Conservation (phyloP, 2,797 vertebrate genomes). For the Acrocephalus scirpaceus region DNA sequence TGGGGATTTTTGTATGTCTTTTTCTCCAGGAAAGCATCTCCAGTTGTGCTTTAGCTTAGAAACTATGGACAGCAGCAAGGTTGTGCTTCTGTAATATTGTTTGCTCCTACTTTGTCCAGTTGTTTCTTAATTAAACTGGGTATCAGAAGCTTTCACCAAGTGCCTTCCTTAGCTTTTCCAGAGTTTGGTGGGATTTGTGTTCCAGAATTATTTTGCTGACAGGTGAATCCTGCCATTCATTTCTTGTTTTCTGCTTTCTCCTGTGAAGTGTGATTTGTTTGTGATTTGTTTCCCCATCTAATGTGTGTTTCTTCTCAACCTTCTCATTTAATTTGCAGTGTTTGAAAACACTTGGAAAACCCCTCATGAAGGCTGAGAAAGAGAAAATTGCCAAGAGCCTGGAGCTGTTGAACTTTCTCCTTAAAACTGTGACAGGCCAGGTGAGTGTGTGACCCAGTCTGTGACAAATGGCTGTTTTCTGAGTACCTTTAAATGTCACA, state of each 20-base stretch:
- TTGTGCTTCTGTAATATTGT: neutral
- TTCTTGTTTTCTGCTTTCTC: neutral
- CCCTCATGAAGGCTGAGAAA: conserved; percentile 78
- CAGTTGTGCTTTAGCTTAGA: neutral
- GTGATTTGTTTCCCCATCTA: neutral
- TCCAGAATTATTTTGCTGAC: neutral
- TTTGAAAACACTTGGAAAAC: conserved; percentile 44
- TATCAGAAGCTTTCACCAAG: neutral
- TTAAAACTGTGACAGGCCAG: conserved; percentile 78
- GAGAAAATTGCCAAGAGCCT: conserved; percentile 83
- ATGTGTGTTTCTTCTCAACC: neutral
- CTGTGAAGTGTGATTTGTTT: neutral
- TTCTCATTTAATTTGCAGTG: conserved; percentile 54
- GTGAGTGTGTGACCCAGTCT: conserved; percentile 59
- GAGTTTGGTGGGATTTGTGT: neutral
- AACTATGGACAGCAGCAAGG: neutral
- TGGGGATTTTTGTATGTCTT: neutral
- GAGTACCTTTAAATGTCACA: neutral
- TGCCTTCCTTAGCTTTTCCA: neutral
- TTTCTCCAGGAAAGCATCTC: neutral
- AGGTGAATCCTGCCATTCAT: neutral
- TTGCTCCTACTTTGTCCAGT: neutral
- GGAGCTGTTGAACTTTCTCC: conserved; percentile 82
- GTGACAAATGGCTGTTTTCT: neutral
- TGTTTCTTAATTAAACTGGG: neutral